Conservation (phyloP, 1,140 invertebrate species). For the Periplaneta americana region DNA sequence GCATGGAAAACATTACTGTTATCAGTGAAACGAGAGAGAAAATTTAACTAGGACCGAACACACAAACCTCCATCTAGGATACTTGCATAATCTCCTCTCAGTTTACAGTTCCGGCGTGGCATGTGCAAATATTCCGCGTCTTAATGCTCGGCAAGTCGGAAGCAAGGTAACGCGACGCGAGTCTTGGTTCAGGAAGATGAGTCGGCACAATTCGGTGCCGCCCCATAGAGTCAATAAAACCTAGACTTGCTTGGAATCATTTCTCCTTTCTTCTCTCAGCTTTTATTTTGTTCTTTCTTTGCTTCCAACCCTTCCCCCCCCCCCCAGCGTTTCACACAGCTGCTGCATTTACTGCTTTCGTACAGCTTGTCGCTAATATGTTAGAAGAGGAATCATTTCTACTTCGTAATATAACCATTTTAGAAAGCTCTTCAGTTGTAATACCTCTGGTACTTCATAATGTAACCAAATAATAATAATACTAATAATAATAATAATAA, state of each 20-base stretch:
- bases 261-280: not conserved
- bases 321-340: not conserved
- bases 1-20: too few species aligned
- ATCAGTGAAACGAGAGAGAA: too few species aligned
- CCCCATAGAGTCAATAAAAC: not conserved
- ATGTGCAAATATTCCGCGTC: too few species aligned
- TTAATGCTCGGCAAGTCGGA: not conserved
- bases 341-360: not conserved
- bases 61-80: too few species aligned
- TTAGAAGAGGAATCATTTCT: not conserved
- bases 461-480: too few species aligned
- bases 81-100: too few species aligned
- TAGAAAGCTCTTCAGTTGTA: too few species aligned
- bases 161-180: not conserved
- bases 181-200: not conserved
- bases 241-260: not conserved
- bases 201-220: not conserved
- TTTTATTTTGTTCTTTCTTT: not conserved
- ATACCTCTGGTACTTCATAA: too few species aligned
- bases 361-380: not conserved
- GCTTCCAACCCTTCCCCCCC: not conserved
- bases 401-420: too few species aligned
- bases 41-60: too few species aligned
- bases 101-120: not conserved
- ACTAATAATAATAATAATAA: too few species aligned